Percentiles rank a stretch among this genome's conserved stretches.
These are phyloP conservation scores for Iselma pallidipennis DNA, from an alignment of 2,888 invertebrate species.

Conservation along the genomic window DNA sequence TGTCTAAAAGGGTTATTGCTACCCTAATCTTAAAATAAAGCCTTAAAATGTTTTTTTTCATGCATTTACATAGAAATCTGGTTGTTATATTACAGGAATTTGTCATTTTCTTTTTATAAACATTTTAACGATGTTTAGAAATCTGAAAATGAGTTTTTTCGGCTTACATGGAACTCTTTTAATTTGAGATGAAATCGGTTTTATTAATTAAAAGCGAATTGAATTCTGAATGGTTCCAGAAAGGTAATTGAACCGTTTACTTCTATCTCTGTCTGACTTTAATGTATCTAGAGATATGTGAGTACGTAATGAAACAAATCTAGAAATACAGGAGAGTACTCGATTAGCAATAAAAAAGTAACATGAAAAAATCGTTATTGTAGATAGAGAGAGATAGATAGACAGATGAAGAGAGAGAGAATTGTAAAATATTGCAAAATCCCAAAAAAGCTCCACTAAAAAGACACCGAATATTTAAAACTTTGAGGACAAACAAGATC, in stretches of 20 bases:
- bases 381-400: too few relatives aligned
- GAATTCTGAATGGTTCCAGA: not conserved
- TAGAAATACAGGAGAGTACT: not conserved
- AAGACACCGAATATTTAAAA: too few relatives aligned
- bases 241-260: not conserved
- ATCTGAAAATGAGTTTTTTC: too few relatives aligned
- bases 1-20: not conserved
- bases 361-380: too few relatives aligned
- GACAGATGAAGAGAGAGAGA: too few relatives aligned
- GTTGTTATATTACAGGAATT: not conserved
- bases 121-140: too few relatives aligned
- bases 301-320: too few relatives aligned
- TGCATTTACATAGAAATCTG: not conserved
- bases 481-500: too few relatives aligned
- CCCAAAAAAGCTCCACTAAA: not conserved
- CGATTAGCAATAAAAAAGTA: not conserved
- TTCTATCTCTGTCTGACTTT: not conserved
- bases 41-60: not conserved
- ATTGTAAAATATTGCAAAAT: not conserved
- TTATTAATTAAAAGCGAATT: not conserved
- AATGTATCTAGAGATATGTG: not conserved
- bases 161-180: too few relatives aligned
- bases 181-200: not conserved
- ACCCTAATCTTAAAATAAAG: not conserved
- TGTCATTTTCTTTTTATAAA: not conserved